Conservation (phyloP, 2,797 vertebrate genomes). For the Epinephelus coioides region DNA sequence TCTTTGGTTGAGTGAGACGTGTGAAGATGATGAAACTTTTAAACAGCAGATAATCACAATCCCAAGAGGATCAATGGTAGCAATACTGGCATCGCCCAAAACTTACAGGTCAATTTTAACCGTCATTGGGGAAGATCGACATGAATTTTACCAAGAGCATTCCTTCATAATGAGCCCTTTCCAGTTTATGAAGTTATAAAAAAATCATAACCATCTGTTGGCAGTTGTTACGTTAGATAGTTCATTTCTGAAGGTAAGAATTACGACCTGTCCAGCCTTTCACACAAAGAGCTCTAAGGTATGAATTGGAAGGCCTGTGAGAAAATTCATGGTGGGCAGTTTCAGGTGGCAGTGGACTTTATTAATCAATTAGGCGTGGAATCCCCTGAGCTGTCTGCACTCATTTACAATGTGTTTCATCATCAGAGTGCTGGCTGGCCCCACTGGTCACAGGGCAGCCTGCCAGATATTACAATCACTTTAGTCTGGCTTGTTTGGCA, state of each 20-base stretch:
- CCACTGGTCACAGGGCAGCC: constrained; percentile 37
- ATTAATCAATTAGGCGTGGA: constrained; percentile 47
- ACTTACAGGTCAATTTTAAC: too few relatives aligned
- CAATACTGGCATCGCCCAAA: too few relatives aligned
- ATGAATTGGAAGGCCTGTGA: not conserved
- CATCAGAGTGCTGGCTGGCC: constrained; percentile 39
- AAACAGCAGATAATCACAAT: not conserved
- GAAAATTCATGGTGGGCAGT: constrained; percentile 6
- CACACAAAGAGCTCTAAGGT: too few relatives aligned
- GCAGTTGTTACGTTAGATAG: too few relatives aligned
- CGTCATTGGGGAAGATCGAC: too few relatives aligned
- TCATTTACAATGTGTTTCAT: constrained; percentile 56
- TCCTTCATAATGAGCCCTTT: too few relatives aligned
- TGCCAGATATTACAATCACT: constrained; percentile 45
- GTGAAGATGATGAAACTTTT: not conserved
- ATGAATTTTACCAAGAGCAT: too few relatives aligned
- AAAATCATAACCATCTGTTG: too few relatives aligned
- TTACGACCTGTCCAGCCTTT: too few relatives aligned
- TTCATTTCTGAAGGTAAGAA: too few relatives aligned
- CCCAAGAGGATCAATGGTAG: not conserved
- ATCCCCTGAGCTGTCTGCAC: constrained; percentile 37
- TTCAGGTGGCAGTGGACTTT: constrained; percentile 20
- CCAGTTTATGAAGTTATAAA: too few relatives aligned
- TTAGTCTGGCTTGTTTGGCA: constrained; percentile 39
- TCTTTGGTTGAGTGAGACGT: not conserved